Percentiles rank a stretch among this genome's conserved stretches.
phyloP scores from a whole-genome alignment of 2,888 invertebrate genomes.

The Dryobota labecula region DNA sequence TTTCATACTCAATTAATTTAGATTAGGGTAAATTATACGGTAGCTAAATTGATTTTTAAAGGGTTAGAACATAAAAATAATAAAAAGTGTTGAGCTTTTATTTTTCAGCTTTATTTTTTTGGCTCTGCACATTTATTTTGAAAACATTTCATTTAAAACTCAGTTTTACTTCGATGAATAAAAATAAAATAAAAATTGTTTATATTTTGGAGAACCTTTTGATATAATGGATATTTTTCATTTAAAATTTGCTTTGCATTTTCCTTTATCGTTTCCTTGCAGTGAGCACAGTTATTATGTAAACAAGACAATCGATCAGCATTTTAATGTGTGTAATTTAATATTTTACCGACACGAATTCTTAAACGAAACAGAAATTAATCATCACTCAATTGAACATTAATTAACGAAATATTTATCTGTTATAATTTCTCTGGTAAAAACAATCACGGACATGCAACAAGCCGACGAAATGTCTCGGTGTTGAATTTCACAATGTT shows the following conservation, averaged over 20 bases:
- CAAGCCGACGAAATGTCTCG: constrained; percentile 58
- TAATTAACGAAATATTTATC: constrained; percentile 52
- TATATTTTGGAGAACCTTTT: neutral
- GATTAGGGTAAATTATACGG: constrained; percentile 34
- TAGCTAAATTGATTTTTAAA: constrained; percentile 29
- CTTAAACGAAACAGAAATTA: constrained; percentile 37
- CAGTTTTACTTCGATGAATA: neutral
- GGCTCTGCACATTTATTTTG: neutral
- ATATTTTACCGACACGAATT: constrained; percentile 26
- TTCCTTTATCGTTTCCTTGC: neutral
- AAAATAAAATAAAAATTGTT: neutral
- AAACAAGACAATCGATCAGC: constrained; percentile 17
- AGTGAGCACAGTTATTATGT: neutral
- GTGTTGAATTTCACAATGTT: constrained; percentile 76
- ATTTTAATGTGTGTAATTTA: constrained; percentile 21
- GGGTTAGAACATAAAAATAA: neutral
- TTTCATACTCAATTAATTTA: constrained; percentile 34
- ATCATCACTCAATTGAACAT: constrained; percentile 50
- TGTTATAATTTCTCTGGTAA: constrained; percentile 61
- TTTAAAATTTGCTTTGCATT: neutral
- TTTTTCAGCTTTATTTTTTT: neutral
- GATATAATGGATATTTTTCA: neutral
- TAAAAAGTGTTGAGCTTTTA: neutral
- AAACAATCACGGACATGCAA: constrained; percentile 65
- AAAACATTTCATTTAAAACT: neutral